Percentiles rank a stretch among this genome's conserved stretches.
phyloP scores from a whole-genome alignment of 1,140 invertebrate species.

The Drosophila pallidifrons region DNA sequence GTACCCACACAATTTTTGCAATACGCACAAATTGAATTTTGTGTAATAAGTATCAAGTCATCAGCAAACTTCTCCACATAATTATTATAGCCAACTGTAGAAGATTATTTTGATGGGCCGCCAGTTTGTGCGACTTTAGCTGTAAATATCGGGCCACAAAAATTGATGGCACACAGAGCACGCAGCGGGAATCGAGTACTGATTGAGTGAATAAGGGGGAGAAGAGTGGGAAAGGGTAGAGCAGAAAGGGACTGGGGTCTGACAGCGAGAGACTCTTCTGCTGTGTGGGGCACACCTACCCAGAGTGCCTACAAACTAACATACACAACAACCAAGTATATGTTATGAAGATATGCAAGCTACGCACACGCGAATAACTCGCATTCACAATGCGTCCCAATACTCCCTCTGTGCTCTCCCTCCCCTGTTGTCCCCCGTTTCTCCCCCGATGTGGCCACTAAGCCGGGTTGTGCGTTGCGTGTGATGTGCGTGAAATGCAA shows the following conservation, averaged over 20 bases:
- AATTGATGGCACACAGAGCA: slow-evolving; percentile 63
- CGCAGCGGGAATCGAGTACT: slow-evolving; percentile 44
- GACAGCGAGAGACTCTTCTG: slow-evolving; percentile 15
- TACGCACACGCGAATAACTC: slow-evolving; percentile 57
- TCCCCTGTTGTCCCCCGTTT: no score
- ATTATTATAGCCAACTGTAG: slow-evolving; percentile 23
- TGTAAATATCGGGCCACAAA: slow-evolving; percentile 69
- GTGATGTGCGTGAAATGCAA: slow-evolving; percentile 80
- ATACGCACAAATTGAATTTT: neutral
- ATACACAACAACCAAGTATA: slow-evolving; percentile 5
- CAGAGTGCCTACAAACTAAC: neutral
- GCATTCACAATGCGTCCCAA: slow-evolving; percentile 45
- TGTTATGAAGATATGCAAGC: slow-evolving; percentile 59
- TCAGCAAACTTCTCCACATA: slow-evolving; percentile 16
- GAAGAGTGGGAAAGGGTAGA: no score
- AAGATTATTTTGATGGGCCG: slow-evolving; percentile 71
- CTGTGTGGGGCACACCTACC: slow-evolving; percentile 32
- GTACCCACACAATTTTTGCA: neutral
- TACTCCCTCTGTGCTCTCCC: neutral
- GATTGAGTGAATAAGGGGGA: neutral
- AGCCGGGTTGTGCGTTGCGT: slow-evolving; percentile 56
- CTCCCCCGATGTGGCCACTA: neutral
- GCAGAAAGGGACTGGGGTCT: neutral
- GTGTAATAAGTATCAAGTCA: neutral
- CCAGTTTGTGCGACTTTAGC: slow-evolving; percentile 58